Base-by-base conservation (phyloP, 2,113 vertebrate species). In the Bambusicola thoracicus region DNA sequence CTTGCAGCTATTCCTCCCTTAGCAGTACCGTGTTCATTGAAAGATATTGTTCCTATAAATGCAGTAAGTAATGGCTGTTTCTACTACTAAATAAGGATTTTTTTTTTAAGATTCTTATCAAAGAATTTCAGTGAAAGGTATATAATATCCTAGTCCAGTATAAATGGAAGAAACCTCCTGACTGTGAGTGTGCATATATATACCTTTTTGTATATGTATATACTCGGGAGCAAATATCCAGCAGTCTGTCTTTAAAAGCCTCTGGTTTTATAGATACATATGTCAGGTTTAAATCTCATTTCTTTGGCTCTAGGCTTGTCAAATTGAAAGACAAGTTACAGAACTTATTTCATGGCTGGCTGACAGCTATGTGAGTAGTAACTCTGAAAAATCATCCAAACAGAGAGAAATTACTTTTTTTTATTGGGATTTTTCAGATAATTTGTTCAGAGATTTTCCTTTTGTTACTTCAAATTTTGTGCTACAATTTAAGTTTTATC, bases 21-120 rank as follows among this genome's bases (percentile, higher is more conserved):
- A 96, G 99, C 98, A 43, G 67, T 99, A 43, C 97, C 36, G 58
- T 99, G 99, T 91, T 98, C 98, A 13, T 72, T 99, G 67, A 99
- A 99, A 91, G 98, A 98, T 95, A 94, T 99, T 63, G 97, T 99
- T 94, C 99, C 99, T 51, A 97, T 97, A 89, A 97, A 98, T 89
- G 95, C 97, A 91, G 99, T 99, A 96, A 98, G 98, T 97, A 61
- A 76, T 70, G 76, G 19, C 41, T 41, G 5, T 36, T 58, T 34
- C 29, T 66, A 34, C 10, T 72, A 6, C 56, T 38, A 22, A 34
- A 62, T 3, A 21, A 34, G 14, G 22, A 61, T 49, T 12, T 15
- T 30, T 67, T 24, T 38, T 12, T 51, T 38, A 40, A 43, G 14
- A 27, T 27, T 43, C 51, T 4, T 68, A 9, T 36, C 51, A 17